Percentiles rank a stretch among this genome's conserved stretches.
phyloP scores from a whole-genome alignment of 2,113 vertebrate genomes.

The Terrapene triunguis region DNA sequence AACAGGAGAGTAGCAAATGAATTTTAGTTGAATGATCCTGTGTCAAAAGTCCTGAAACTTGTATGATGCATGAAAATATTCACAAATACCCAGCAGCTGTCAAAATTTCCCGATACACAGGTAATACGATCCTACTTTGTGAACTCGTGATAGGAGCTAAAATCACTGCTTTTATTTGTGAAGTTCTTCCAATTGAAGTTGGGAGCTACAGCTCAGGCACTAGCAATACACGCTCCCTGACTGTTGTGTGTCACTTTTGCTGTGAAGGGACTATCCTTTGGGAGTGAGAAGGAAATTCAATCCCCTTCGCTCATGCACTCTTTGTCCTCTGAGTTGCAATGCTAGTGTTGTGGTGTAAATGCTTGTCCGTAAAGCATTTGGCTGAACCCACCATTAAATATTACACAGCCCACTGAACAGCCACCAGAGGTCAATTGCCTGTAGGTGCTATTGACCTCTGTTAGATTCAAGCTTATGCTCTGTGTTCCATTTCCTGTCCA shows the following conservation, averaged over 20 bases:
- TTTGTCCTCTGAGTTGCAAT: neutral
- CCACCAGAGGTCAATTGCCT: neutral
- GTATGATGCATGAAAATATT: neutral
- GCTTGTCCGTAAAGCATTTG: neutral
- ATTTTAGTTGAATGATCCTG: neutral
- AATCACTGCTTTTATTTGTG: neutral
- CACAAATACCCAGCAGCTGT: neutral
- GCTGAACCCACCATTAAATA: neutral
- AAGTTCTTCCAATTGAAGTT: neutral
- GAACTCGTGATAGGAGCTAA: neutral
- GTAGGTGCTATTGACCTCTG: neutral
- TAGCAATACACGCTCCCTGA: neutral
- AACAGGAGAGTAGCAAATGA: neutral
- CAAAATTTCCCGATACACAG: neutral
- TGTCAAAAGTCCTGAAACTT: neutral
- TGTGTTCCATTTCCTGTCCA: neutral
- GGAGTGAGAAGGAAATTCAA: neutral
- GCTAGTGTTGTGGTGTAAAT: neutral
- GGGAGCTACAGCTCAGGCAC: neutral
- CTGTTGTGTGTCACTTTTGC: neutral
- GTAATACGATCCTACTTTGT: neutral
- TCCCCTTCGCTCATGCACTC: neutral
- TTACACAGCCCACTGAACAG: accelerated
- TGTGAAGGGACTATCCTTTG: neutral
- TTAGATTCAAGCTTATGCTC: neutral